A percentile compares a stretch with the other conserved stretches of the same genome.
These are phyloP conservation scores for Bungarus multicinctus DNA, from an alignment of 2,113 vertebrate species.

Conservation along the genomic window DNA sequence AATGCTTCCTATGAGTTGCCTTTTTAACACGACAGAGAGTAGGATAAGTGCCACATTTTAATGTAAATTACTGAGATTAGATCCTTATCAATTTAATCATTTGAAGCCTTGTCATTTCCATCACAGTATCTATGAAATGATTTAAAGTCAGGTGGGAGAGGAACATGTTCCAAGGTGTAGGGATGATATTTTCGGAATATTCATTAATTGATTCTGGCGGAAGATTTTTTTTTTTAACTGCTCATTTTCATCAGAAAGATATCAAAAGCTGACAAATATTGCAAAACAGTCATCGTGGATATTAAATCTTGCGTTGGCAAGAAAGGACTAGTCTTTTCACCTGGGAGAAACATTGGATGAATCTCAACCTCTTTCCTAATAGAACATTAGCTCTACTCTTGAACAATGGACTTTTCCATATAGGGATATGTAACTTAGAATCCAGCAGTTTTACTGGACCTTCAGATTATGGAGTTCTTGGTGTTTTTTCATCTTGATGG, in stretches of 20 bases:
- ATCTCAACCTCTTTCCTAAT: background rate
- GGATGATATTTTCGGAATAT: slow-evolving; percentile 40
- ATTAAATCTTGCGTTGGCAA: background rate
- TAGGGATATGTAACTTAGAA: background rate
- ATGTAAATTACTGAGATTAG: slow-evolving; percentile 60
- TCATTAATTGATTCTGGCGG: slow-evolving; percentile 46
- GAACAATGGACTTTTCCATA: background rate
- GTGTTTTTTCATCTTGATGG: background rate
- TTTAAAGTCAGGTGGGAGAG: slow-evolving; percentile 43
- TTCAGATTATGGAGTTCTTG: background rate
- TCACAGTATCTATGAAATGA: slow-evolving; percentile 44
- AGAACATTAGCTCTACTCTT: background rate
- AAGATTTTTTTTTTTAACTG: slow-evolving; percentile 27
- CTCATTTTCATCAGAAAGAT: slow-evolving; percentile 11
- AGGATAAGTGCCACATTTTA: slow-evolving; percentile 61
- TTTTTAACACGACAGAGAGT: slow-evolving; percentile 55
- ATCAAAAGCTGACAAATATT: background rate
- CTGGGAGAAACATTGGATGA: background rate
- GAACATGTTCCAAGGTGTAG: slow-evolving; percentile 43
- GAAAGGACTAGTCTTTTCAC: background rate
- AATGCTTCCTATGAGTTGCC: slow-evolving; percentile 52
- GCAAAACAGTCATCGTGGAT: background rate
- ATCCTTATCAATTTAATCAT: slow-evolving; percentile 59
- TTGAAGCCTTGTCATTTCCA: slow-evolving; percentile 43
- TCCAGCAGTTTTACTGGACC: background rate